Base-by-base conservation (phyloP, 2,888 invertebrate genomes). In the Eurytoma californica region DNA sequence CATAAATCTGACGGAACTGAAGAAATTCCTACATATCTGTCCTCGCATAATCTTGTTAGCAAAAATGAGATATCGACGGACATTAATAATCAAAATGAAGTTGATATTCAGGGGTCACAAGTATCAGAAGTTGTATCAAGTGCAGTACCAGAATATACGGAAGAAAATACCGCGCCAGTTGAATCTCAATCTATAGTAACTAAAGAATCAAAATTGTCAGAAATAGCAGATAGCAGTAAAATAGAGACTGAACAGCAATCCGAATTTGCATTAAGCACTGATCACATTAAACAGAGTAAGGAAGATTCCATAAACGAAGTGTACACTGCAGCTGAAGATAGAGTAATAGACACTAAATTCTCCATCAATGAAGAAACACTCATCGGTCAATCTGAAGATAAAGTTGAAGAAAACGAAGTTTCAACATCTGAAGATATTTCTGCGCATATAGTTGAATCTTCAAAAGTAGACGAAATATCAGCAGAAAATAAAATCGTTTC, bases 81-180 rank as follows among this genome's bases (percentile, higher is more conserved):
- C 28, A 24, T 16, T 55, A 16, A 63, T 30, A 12, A 49, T 68
- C 84, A 86, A 49, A 84, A 80, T 18, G 84, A 85, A 55, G 82
- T 83, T 7, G 84, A 84, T 76, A 86, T 86, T 39, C 39, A 9
- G 9, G 9, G 9, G 9, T 39, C 39, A 39, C 39, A 39, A 1
- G 82, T 86, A 55, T 86, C 88, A 0, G 84, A 85, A 72, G 85
- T 86, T 69, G 83, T 86, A 70, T 85, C 86, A 0, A 83, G 83
- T 24, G 82, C 82, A 47, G 63, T 39, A 39, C 39, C 70, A 16
- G 83, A 82, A 14, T 79, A 82, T 72, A 73, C 80, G 3, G 63
- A 60, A 24, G 82, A 81, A 60, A 47, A 63, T 60, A n/a, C 68
- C 49, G 63, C 77, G 20, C 63, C 67, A 30, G 49, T 70, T 47